phyloP scores from a whole-genome alignment of 2,113 vertebrate species.

The Strix aluco region DNA sequence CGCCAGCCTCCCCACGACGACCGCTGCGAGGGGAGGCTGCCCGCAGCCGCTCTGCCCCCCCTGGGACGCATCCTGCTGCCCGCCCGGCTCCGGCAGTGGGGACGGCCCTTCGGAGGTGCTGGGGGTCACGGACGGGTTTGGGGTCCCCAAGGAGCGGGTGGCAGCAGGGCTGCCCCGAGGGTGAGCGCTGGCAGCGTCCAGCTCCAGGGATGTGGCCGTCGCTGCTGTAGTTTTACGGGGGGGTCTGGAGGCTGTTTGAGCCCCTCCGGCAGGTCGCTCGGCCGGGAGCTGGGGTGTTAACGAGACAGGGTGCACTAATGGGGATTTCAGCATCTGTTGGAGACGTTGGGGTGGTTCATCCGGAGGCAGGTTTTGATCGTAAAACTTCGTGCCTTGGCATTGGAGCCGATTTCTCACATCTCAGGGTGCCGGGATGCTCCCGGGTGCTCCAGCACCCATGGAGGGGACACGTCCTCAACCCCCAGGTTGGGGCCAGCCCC shows the following conservation, averaged over 20 bases:
- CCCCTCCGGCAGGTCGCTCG: accelerated
- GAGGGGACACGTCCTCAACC: background rate
- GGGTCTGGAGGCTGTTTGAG: background rate
- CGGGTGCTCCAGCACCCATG: background rate
- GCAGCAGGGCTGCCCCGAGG: background rate
- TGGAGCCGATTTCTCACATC: background rate
- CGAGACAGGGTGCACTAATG: accelerated
- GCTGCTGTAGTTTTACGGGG: background rate
- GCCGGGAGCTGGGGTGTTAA: background rate
- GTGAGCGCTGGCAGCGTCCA: accelerated
- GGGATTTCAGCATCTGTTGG: background rate
- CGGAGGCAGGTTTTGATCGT: background rate
- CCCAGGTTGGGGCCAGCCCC: background rate
- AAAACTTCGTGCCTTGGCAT: background rate
- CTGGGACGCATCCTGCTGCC: background rate
- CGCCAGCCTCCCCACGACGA: background rate
- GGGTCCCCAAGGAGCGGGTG: background rate
- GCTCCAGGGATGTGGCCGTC: background rate
- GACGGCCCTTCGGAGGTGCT: background rate
- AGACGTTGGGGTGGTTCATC: background rate
- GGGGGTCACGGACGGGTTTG: background rate
- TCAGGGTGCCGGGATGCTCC: background rate
- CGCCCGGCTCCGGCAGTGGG: background rate
- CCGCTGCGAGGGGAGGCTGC: background rate
- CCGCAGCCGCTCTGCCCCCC: background rate